Base-by-base conservation (phyloP, 1,140 invertebrate species). In the Heterodera carotae region DNA sequence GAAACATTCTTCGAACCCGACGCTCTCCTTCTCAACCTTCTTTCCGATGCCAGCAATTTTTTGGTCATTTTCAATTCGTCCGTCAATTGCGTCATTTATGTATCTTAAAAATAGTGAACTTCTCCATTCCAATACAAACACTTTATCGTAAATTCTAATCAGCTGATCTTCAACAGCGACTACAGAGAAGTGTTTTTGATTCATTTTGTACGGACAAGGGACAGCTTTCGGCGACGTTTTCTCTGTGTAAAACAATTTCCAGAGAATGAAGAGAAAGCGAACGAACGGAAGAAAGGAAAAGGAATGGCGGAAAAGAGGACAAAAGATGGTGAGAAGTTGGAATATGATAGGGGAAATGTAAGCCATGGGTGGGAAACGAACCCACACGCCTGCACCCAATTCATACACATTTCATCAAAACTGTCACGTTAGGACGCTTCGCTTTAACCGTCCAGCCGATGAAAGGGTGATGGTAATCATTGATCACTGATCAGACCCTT, bases 1-100 rank as follows among this genome's bases (percentile, higher is more conserved):
- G 85, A 86, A 78, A 87, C 83, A 27, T 86, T 86, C 73, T 84
- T 85, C 48, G 80, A 85, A 39, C 85, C 85, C 5, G 85, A 87
- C 67, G 79, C 83, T 12, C 62, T 88, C 6, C 74, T 86, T 18
- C 79, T 86, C 8, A 87, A 86, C 59, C 75, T 88, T 27, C 75
- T 86, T 6, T 83, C 86, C 4, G 85, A 86, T 78, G 81, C 85
- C 8, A 81, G 77, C 66, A 86, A 86, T 74, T 86, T 86, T 67
- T 72, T 86, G 25, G 85, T 86, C 6, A 77, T 86, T n/a, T 86
- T 86, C 74, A 86, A 86, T 70, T 81, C 77, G 31, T 80, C 76
- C 64, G 85, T 86, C 22, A 86, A 86, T 75, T 84, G 79, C 67
- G 77, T 86, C 36, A 86, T 86, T 75, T 86, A 86, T 56, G 48